These are phyloP conservation scores for fruit fly (Drosophila melanogaster) DNA, from an alignment of 1,140 invertebrate species.

Conservation along the genomic window DNA sequence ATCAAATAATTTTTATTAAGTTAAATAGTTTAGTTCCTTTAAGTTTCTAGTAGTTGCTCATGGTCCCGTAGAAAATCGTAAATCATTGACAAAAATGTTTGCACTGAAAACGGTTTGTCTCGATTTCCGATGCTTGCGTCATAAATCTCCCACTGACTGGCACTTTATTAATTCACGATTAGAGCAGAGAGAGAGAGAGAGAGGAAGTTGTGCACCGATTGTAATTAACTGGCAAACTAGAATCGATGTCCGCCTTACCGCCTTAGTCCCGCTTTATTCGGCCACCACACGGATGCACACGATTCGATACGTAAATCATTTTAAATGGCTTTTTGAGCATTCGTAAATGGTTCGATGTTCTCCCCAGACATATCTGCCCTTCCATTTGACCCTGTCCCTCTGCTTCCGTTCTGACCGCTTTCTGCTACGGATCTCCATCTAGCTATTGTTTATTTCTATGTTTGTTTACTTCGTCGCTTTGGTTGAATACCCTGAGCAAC, in stretches of 20 bases:
- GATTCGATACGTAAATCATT: conserved; percentile 70
- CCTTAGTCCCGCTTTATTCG: conserved; percentile 15
- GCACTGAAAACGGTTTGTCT: conserved; percentile 41
- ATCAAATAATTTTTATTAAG: no score
- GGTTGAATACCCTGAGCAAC: neutral
- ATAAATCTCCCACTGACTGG: conserved; percentile 58
- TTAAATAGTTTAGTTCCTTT: neutral
- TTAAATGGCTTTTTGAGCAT: conserved; percentile 78
- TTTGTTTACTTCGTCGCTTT: conserved; percentile 6
- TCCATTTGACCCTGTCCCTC: neutral
- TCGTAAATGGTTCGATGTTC: conserved; percentile 56
- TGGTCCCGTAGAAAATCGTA: neutral
- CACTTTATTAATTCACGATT: conserved; percentile 80
- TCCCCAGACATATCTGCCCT: conserved; percentile 11
- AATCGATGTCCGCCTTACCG: conserved; percentile 41
- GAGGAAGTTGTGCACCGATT: conserved; percentile 55
- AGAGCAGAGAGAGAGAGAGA: conserved; percentile 25
- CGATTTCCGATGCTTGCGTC: conserved; percentile 44
- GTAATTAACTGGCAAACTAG: conserved; percentile 75
- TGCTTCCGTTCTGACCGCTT: conserved; percentile 2
- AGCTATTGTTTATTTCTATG: conserved; percentile 12
- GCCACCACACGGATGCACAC: conserved; percentile 5
- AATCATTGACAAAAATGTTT: conserved; percentile 26
- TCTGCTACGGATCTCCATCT: conserved; percentile 34
- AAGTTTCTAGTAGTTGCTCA: neutral